Percentiles rank a stretch among this genome's conserved stretches.
Evolutionary conservation across 2,888 invertebrate genomes (phyloP).

Genomic region (Plagodis pulveraria): DNA sequence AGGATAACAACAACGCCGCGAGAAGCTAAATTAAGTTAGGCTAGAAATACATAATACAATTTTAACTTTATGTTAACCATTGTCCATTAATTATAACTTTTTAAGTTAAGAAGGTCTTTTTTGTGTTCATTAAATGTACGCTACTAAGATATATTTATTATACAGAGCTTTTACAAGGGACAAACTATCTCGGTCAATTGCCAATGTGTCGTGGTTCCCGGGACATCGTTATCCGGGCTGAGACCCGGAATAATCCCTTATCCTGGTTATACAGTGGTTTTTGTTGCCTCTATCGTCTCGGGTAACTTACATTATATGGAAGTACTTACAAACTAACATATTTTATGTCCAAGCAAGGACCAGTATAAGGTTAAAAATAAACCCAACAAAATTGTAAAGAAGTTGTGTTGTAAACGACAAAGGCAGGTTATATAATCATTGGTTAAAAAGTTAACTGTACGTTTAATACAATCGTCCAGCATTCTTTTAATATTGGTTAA

Average conservation of each 20-base stretch:
- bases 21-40: too few relatives aligned
- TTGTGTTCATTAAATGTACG: too few relatives aligned
- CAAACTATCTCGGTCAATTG: conserved; percentile 51
- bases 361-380: background rate
- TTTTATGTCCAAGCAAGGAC: conserved; percentile 4
- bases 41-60: too few relatives aligned
- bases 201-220: conserved; percentile 46
- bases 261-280: conserved; percentile 50
- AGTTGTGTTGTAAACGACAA: background rate
- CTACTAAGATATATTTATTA: too few relatives aligned
- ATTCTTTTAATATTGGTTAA: too few relatives aligned
- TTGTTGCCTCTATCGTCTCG: conserved; percentile 51
- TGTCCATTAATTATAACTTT: too few relatives aligned
- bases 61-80: too few relatives aligned
- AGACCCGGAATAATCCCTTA: conserved; percentile 52
- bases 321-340: conserved; percentile 28
- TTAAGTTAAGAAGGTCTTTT: too few relatives aligned
- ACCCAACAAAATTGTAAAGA: background rate
- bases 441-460: too few relatives aligned
- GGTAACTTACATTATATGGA: conserved; percentile 25
- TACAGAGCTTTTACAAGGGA: conserved; percentile 47
- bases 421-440: too few relatives aligned
- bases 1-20: too few relatives aligned
- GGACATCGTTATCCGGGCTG: conserved; percentile 44
- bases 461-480: too few relatives aligned